A percentile compares a stretch with the other conserved stretches of the same genome.
phyloP scores from a whole-genome alignment of 1,140 invertebrate species.

The Drosophila repletoides region DNA sequence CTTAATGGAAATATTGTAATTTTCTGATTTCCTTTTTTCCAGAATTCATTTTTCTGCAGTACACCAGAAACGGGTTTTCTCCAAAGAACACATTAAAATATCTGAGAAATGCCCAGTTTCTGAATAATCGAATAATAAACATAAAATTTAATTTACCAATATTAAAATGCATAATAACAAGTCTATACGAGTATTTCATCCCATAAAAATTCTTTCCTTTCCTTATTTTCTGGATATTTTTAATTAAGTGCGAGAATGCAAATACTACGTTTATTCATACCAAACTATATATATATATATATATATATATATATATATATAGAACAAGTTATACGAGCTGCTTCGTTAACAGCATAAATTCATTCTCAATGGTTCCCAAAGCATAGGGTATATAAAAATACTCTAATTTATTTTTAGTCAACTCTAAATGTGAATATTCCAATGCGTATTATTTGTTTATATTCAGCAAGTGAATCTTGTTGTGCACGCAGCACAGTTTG shows the following conservation, averaged over 20 bases:
- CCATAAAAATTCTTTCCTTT: conserved; percentile 12
- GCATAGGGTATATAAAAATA: neutral
- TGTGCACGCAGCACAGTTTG: neutral
- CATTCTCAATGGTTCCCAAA: neutral
- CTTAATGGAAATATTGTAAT: neutral
- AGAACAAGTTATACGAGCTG: conserved; percentile 13
- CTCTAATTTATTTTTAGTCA: neutral
- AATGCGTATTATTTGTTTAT: conserved; percentile 11
- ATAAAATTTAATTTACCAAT: conserved; percentile 11
- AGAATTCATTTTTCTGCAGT: neutral
- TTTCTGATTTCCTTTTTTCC: neutral
- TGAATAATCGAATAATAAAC: conserved; percentile 3
- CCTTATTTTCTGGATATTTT: conserved; percentile 18
- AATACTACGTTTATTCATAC: conserved; percentile 1
- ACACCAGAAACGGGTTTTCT: conserved; percentile 3
- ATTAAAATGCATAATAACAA: conserved; percentile 18
- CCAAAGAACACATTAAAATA: neutral
- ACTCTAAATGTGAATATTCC: neutral
- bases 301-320: too few species aligned
- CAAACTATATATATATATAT: too few species aligned
- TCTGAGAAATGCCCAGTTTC: neutral
- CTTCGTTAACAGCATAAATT: neutral
- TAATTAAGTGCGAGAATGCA: conserved; percentile 14
- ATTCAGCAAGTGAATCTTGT: neutral
- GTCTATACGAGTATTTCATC: conserved; percentile 6